These are phyloP conservation scores for Acropora tenuis DNA, from an alignment of 64 coral and sea anemone genomes.

Conservation along the genomic window DNA sequence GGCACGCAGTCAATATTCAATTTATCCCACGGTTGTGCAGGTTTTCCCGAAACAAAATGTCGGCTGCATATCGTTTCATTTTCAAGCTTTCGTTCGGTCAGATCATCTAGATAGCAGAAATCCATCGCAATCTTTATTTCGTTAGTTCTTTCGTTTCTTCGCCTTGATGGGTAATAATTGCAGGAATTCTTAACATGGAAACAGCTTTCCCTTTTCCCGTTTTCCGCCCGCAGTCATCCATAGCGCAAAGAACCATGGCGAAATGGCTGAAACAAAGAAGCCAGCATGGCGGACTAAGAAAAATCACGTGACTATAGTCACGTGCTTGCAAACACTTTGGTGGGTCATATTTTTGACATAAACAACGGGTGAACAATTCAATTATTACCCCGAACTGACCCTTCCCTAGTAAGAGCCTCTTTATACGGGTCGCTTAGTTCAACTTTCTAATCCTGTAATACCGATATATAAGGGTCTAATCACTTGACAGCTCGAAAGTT, in stretches of 20 bases:
- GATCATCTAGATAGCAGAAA: constrained; percentile 12
- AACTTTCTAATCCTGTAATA: no score
- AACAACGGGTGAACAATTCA: no score
- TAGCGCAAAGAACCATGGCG: constrained; percentile 4
- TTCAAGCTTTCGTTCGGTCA: background rate
- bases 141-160: background rate
- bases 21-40: constrained; percentile 20
- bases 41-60: constrained; percentile 9
- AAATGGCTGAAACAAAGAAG: background rate
- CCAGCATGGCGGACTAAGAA: background rate
- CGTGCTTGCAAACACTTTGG: background rate
- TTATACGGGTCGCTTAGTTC: no score
- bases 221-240: background rate
- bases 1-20: constrained; percentile 63
- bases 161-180: background rate
- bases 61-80: background rate
- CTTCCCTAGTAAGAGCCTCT: no score
- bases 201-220: background rate
- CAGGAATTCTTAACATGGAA: background rate
- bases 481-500: no score
- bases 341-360: no score
- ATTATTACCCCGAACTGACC: no score
- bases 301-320: background rate
- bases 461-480: no score
- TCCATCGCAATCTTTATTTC: background rate